Base-by-base conservation (phyloP, 2,113 vertebrate species). In the Hippolais icterina region DNA sequence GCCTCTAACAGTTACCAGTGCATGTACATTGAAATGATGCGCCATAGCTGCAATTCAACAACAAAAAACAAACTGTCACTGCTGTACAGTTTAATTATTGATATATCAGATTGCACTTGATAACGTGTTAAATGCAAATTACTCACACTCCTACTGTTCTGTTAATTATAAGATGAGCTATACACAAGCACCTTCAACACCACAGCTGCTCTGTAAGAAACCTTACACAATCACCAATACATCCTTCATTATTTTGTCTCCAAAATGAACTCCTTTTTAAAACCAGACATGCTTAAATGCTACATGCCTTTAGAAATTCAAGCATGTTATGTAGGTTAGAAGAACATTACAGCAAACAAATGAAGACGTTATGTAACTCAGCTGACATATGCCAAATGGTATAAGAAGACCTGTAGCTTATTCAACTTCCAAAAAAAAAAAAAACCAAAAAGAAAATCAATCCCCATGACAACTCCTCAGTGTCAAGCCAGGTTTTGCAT, bases 251-350 rank as follows among this genome's bases (percentile, higher is more conserved):
- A n/a, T 12, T 52, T 53, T 56, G 33, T 66, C 87, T 91, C 87
- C 84, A 89, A 95, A 96, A 83, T 77, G 76, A 77, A 49, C 10
- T 60, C 66, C 18, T 23, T 72, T 95, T 88, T n/a, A 44, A 96
- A 88, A 7, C 24, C 28, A 71, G 65, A 77, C 56, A 8, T 29
- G 41, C 28, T 84, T 92, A 87, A 81, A n/a, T 31, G 52, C 47
- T 63, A 16, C 17, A 50, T 19, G 64, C 31, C 44, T 94, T 91
- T 61, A 81, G 79, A 90, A 89, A 92, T 44, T 16, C 91, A 19
- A 85, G 33, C n/a, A 47, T 25, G 41, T 52, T 56, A 22, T 42
- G 77, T 20, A 41, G 68, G 66, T 95, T 64, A 91, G 49, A 89
- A 49, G 64, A 74, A 75, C 7, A 22, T 56, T 24, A 63, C 28